phyloP scores from a whole-genome alignment of 92 coral and sea anemone species.

The Zoanthus gigantus region DNA sequence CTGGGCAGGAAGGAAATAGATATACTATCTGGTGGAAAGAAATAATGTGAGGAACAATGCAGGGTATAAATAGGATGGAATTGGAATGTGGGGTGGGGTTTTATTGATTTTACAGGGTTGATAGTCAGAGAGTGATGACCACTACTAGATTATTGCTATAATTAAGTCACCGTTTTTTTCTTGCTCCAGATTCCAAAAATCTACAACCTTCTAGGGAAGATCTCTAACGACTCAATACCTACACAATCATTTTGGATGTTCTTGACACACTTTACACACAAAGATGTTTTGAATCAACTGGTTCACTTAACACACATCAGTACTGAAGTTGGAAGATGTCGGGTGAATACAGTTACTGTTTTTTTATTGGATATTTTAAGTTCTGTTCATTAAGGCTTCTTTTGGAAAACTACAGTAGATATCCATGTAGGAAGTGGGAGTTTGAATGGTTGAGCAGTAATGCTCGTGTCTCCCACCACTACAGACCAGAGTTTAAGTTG shows the following conservation, averaged over 20 bases:
- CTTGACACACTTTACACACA: slow-evolving; percentile 84
- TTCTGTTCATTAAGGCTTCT: background rate
- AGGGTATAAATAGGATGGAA: too few relatives aligned
- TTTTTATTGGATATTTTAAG: too few relatives aligned
- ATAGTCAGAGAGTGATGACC: too few relatives aligned
- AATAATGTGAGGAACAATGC: too few relatives aligned
- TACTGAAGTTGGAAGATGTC: slow-evolving; percentile 88
- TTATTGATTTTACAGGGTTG: too few relatives aligned
- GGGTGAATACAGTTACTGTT: slow-evolving; percentile 66
- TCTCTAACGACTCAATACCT: slow-evolving; percentile 79
- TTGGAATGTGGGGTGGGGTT: too few relatives aligned
- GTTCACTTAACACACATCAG: slow-evolving; percentile 91
- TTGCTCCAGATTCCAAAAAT: slow-evolving; percentile 71
- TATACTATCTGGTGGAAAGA: too few relatives aligned
- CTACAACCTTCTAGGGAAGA: slow-evolving; percentile 79
- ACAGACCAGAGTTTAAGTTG: too few relatives aligned
- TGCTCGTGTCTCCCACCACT: background rate
- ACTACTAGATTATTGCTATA: background rate
- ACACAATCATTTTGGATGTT: slow-evolving; percentile 91
- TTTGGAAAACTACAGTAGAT: background rate
- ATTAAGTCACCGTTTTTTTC: background rate
- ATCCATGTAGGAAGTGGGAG: background rate
- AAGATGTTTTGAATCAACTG: slow-evolving; percentile 86
- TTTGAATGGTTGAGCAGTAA: background rate
- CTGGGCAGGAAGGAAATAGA: too few relatives aligned